Evolutionary conservation across 2,888 invertebrate genomes (phyloP), one percentile per base, ranked within the genome.

Genomic region (Lampropteryx suffumata): DNA sequence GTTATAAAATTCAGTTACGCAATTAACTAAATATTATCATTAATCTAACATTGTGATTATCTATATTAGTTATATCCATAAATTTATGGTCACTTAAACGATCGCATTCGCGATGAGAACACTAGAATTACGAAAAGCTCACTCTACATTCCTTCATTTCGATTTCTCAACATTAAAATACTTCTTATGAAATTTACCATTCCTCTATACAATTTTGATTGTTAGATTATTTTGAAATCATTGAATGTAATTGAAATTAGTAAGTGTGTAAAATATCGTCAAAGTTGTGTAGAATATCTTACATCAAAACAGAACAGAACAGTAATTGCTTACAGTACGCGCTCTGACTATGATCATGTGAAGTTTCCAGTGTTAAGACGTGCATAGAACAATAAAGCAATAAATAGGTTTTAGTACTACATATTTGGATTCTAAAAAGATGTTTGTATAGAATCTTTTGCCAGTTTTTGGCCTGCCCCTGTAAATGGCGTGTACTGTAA

Each of bases 101-200:
- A 36, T 21, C 12, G 6, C 36, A 6, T 29, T 21, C 12, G 6
- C 27, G 12, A 32, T 44, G 28, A 37, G 35, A 39, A 26, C 40
- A 59, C 28, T 58, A 68, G 61, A 62, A 64, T 64, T 61, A 60
- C 56, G 55, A 41, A 50, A 50, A 50, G 50, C 60, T 62, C 64
- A 62, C 50, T 51, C 53, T 56, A 59, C 53, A 53, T 53, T 53
- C 53, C 53, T 44, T 37, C 30, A 9, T 4, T 34, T 21, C 35
- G 14, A 40, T 45, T 51, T 30, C n/a, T n/a, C n/a, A 27, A 36
- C 26, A 46, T 9, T 13, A 8, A 37, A 24, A 28, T 30, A 39
- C 26, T 11, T 33, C 39, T 40, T 47, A 47, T 47, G 46, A 47
- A 32, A 34, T 7, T 35, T 14, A 28, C 11, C 27, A 27, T 46